phyloP scores from a whole-genome alignment of 2,113 vertebrate species.

The Thamnophis sirtalis region DNA sequence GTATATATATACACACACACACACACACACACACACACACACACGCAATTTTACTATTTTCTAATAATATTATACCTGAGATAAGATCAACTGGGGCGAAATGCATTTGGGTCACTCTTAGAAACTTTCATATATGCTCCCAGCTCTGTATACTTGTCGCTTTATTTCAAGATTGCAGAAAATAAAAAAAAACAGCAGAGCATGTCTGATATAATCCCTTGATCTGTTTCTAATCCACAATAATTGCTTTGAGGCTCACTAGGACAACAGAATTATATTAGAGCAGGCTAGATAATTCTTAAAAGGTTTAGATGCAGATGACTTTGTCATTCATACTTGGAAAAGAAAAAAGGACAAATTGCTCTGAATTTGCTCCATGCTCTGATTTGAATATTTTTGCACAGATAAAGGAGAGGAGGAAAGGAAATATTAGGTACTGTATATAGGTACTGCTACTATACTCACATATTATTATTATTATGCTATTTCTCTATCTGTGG shows the following conservation, averaged over 20 bases:
- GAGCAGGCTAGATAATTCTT: conserved; percentile 30
- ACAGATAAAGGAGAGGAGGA: not conserved
- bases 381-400: not conserved
- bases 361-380: not conserved
- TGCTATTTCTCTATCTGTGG: not conserved
- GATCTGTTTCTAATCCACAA: conserved; percentile 71
- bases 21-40: too few species aligned
- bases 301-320: conserved; percentile 29
- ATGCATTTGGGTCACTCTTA: not conserved
- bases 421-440: not conserved
- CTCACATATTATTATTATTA: not conserved
- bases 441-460: not conserved
- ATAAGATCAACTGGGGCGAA: not conserved
- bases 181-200: conserved; percentile 58
- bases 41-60: not conserved
- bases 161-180: conserved; percentile 48
- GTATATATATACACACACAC: too few species aligned
- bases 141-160: conserved; percentile 17
- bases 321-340: not conserved
- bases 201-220: conserved; percentile 66
- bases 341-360: not conserved
- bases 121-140: conserved; percentile 38
- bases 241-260: conserved; percentile 70
- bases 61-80: not conserved
- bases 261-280: conserved; percentile 63